A percentile compares a stretch with the other conserved stretches of the same genome.
These are phyloP conservation scores for Eupeodes corollae DNA, from an alignment of 1,140 invertebrate species.

Conservation along the genomic window DNA sequence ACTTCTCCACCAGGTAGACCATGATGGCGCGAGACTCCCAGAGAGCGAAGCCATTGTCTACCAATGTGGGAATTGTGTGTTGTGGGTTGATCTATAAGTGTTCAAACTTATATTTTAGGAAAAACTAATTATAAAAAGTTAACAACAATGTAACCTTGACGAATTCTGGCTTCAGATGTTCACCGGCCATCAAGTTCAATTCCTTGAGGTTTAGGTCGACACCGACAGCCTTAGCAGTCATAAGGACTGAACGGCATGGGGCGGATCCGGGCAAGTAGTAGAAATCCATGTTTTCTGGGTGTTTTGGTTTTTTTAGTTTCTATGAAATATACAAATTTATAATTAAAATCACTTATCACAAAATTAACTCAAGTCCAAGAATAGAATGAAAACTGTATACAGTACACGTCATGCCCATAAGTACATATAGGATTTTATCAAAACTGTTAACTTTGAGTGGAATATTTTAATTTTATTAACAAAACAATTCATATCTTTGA, in stretches of 20 bases:
- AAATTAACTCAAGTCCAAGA: no score
- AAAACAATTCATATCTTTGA: no score
- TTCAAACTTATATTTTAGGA: slow-evolving; percentile 3
- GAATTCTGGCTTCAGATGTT: slow-evolving; percentile 58
- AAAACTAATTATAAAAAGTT: slow-evolving; percentile 19
- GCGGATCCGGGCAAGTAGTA: slow-evolving; percentile 58
- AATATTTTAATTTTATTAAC: no score
- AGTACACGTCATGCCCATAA: background rate
- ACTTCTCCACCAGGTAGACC: slow-evolving; percentile 53
- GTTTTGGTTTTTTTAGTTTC: slow-evolving; percentile 11
- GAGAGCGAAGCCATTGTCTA: slow-evolving; percentile 51
- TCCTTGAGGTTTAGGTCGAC: slow-evolving; percentile 59
- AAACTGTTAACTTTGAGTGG: background rate
- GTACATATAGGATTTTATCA: slow-evolving; percentile 12
- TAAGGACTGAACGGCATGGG: slow-evolving; percentile 54
- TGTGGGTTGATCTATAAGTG: slow-evolving; percentile 40
- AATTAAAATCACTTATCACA: no score
- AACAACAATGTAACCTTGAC: slow-evolving; percentile 45
- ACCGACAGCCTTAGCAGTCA: slow-evolving; percentile 54
- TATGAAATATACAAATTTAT: slow-evolving; percentile 13
- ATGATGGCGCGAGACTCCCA: slow-evolving; percentile 61
- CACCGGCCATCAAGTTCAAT: slow-evolving; percentile 48
- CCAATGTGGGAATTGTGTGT: slow-evolving; percentile 53
- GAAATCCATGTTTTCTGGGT: slow-evolving; percentile 40
- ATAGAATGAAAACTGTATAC: background rate